phyloP scores from a whole-genome alignment of 1,140 invertebrate genomes.

The Drosophila nebulosa region DNA sequence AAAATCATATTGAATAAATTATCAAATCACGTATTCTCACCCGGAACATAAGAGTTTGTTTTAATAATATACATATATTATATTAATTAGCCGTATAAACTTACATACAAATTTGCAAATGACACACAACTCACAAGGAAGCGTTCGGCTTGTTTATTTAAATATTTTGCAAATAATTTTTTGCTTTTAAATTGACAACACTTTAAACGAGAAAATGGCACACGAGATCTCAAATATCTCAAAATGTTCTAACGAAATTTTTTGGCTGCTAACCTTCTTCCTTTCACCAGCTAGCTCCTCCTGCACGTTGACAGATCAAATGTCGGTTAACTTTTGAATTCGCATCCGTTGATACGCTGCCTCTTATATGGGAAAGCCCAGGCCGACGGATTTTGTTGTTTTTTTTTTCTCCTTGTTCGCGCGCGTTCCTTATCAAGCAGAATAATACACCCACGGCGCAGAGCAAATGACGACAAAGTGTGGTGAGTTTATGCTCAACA shows the following conservation, averaged over 20 bases:
- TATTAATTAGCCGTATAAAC: background rate
- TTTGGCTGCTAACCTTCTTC: background rate
- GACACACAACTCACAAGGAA: background rate
- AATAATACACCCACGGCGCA: conserved; percentile 37
- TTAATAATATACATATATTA: background rate
- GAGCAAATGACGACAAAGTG: conserved; percentile 52
- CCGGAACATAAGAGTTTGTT: background rate
- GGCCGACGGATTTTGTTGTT: conserved; percentile 17
- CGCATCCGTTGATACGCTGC: conserved; percentile 45
- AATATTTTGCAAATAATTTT: background rate
- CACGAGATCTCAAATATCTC: background rate
- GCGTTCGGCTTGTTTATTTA: background rate
- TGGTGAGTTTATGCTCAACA: conserved; percentile 59
- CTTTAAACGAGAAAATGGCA: background rate
- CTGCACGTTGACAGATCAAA: conserved; percentile 75
- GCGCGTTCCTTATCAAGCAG: conserved; percentile 54
- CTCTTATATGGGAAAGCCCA: conserved; percentile 65
- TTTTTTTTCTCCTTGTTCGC: conserved; percentile 24
- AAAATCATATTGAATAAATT: too few species aligned
- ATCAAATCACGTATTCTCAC: background rate
- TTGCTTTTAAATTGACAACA: background rate
- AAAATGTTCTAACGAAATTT: background rate
- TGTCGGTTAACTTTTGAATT: conserved; percentile 80
- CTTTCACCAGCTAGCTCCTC: conserved; percentile 15
- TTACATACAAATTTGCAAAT: background rate